phyloP scores from a whole-genome alignment of 2,113 vertebrate genomes.

The Festucalex cinctus region DNA sequence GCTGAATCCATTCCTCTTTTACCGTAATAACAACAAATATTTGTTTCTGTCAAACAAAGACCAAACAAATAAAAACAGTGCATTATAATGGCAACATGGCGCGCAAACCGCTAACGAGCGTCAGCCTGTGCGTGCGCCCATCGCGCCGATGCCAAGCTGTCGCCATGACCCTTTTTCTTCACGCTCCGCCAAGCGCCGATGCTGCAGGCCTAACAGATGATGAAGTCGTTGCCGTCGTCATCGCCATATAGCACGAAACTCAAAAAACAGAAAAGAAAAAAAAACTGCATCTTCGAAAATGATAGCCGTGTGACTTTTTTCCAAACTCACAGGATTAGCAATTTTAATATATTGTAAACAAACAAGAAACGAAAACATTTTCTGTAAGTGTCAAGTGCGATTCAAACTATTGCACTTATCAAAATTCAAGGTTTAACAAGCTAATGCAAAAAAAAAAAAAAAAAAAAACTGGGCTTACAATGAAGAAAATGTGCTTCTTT shows the following conservation, averaged over 20 bases:
- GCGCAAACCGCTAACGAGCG: background rate
- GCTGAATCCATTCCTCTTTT: background rate
- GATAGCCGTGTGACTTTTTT: background rate
- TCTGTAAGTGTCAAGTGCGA: too few species aligned
- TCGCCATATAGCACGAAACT: slow-evolving; percentile 12
- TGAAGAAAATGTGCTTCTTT: too few species aligned
- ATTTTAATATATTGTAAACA: background rate
- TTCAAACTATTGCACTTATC: too few species aligned
- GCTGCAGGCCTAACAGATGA: slow-evolving; percentile 49
- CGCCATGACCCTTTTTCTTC: slow-evolving; percentile 25
- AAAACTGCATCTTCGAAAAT: background rate
- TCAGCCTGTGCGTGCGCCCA: slow-evolving; percentile 16
- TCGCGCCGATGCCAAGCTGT: slow-evolving; percentile 27
- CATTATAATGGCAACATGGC: background rate
- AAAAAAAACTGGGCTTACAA: too few species aligned
- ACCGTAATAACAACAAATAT: too few species aligned
- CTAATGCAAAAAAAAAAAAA: too few species aligned
- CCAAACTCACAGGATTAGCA: background rate
- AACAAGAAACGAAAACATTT: background rate
- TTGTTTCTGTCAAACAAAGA: background rate
- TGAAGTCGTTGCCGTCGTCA: slow-evolving; percentile 35
- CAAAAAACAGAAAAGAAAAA: background rate
- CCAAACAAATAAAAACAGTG: background rate
- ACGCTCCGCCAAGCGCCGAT: slow-evolving; percentile 34
- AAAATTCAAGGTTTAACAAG: too few species aligned